These are phyloP conservation scores for Dryomyza anilis DNA, from an alignment of 2,888 invertebrate genomes.

Conservation along the genomic window DNA sequence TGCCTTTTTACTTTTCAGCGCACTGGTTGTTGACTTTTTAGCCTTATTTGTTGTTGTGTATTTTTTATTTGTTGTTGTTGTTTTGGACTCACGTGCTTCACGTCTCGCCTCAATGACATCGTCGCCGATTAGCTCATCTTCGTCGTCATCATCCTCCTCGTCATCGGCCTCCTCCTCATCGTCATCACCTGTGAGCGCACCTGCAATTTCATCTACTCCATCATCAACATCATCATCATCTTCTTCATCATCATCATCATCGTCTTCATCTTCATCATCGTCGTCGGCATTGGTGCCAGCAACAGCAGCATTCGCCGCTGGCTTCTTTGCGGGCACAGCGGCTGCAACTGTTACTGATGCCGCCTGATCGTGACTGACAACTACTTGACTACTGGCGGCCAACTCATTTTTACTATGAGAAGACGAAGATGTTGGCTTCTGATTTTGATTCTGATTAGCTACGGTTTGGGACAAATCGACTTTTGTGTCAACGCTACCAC, in stretches of 20 bases:
- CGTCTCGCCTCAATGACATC: conserved; percentile 70
- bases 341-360: conserved; percentile 31
- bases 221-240: conserved; percentile 59
- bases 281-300: conserved; percentile 55
- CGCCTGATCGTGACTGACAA: conserved; percentile 20
- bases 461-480: conserved; percentile 33
- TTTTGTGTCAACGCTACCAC: conserved; percentile 19
- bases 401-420: background rate
- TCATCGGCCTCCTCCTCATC: conserved; percentile 68
- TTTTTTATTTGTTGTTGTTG: conserved; percentile 56
- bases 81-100: conserved; percentile 86
- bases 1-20: conserved; percentile 55
- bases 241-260: conserved; percentile 68
- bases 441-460: conserved; percentile 39
- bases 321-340: conserved; percentile 29
- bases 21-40: conserved; percentile 57
- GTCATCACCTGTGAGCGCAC: conserved; percentile 71
- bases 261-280: conserved; percentile 68
- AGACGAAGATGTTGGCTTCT: background rate
- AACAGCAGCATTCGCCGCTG: conserved; percentile 8
- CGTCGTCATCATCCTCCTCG: conserved; percentile 69
- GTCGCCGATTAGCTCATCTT: conserved; percentile 69
- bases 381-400: conserved; percentile 27
- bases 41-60: conserved; percentile 44
- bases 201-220: conserved; percentile 71